Evolutionary conservation across 2,113 vertebrate species (phyloP), one percentile per base, ranked within the genome.

Genomic region (Corydoras sp.): DNA sequence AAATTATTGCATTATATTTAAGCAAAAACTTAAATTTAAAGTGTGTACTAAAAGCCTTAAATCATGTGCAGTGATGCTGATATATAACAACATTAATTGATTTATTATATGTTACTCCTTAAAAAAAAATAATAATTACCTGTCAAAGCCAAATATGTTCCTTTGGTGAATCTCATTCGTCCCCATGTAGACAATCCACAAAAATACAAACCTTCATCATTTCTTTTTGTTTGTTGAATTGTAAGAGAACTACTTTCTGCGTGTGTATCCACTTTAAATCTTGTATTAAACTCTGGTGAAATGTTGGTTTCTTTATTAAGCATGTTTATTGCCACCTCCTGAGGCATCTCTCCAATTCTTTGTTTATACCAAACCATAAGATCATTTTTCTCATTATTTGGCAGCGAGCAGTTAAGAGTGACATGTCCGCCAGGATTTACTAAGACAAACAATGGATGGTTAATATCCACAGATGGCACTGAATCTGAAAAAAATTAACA

Each of bases 331-430:
- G 53, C 61, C 3, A 72, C 12, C 24, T 56, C 55, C 58, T 31
- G 32, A 50, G 62, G 70, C 35, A 49, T 43, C 7, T 72, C 15
- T 31, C 61, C 70, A 9, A 58, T 2, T 15, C 14, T 2, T 2
- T 30, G 70, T 64, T 72, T 64, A 53, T 65, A 72, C 70, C 62
- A 72, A 4, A 72, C 12, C 12, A 58, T 9, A 10, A 9, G 15
- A 15, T 58, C 18, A 30, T 24, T 30, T 0, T 9, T 49, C 4
- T 29, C 8, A 3, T 0, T n/a, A 0, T 58, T 35, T 14, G 3
- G 30, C 18, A 64, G 29, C 2, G 51, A 35, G 15, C 70, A 72
- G 8, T 15, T 10, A n/a, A 72, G 54, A 43, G 53, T 72, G 3
- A 64, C 61, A 11, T 4, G 4, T 48, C 64, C 32, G 4, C 69